Evolutionary conservation across 2,888 invertebrate genomes (phyloP).

Genomic region (Odontocolon sp.): DNA sequence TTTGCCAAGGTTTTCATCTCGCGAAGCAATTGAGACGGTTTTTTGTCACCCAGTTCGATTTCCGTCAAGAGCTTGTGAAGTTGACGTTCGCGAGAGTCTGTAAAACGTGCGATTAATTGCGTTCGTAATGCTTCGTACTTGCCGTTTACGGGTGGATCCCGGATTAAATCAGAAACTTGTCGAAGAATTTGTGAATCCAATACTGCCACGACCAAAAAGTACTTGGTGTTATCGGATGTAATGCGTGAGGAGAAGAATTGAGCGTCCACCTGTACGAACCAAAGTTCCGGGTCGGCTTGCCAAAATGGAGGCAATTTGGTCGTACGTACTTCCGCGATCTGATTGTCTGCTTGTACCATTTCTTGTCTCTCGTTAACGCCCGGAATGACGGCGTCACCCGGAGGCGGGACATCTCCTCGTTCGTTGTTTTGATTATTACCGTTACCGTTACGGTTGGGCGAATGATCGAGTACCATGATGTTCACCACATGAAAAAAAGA

Average conservation of each 20-base stretch:
- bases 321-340: neutral
- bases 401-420: too few relatives aligned
- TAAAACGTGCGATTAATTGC: constrained; percentile 46
- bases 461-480: too few relatives aligned
- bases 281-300: constrained; percentile 51
- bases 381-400: too few relatives aligned
- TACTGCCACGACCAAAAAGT: constrained; percentile 38
- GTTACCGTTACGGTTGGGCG: too few relatives aligned
- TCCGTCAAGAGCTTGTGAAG: constrained; percentile 55
- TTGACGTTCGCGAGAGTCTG: constrained; percentile 54
- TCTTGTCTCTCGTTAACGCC: too few relatives aligned
- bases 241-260: constrained; percentile 51
- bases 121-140: constrained; percentile 54
- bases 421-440: too few relatives aligned
- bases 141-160: constrained; percentile 46
- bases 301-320: constrained; percentile 58
- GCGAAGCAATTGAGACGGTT: constrained; percentile 58
- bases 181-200: constrained; percentile 51
- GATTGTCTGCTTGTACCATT: neutral
- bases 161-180: constrained; percentile 58
- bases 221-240: constrained; percentile 50
- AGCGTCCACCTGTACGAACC: constrained; percentile 58
- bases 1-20: constrained; percentile 43
- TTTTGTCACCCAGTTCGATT: constrained; percentile 59
- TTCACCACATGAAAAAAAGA: too few relatives aligned